Base-by-base conservation (phyloP, 1,140 invertebrate genomes). In the Micrasema longulum region DNA sequence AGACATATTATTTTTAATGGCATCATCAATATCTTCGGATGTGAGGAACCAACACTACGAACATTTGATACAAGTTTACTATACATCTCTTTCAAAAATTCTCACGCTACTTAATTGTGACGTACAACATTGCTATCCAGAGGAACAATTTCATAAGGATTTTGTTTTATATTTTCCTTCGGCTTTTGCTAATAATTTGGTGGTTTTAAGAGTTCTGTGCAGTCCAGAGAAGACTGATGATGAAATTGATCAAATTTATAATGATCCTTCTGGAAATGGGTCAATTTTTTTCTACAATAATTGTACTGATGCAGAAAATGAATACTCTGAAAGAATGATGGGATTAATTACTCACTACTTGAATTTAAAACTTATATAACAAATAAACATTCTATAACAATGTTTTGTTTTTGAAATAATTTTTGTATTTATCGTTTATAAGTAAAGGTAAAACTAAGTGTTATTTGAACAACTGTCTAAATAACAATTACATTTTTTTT, bases 241-340 rank as follows among this genome's bases (percentile, higher is more conserved):
- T 26, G 47, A 64, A 2, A 31, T 71, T 9, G 60, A 71, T 38
- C 38, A 35, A 22, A 47, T 71, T 23, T 71, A 71, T 11, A 22
- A 64, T 3, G 22, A 64, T 43, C 41, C 55, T 1, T 36, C 16
- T 10, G 45, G 57, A 6, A 10, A 12, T 26, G 53, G 47, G 14
- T 68, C 70, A 1, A 75, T 75, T 16, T 53, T 75, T 9, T 69
- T 72, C n/a, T 75, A 71, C 14, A 71, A 75, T 62, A 68, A 75
- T 62, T 75, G 31, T 10, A 31, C 53, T 6, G 60, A 70, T 22
- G 74, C 69, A 9, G 74, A 75, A 70, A 65, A 50, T 10, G 62
- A 48, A 35, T 75, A 63, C 38, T 62, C 38, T 14, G 45, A 41
- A 16, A 72, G 35, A 67, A 70, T 72, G 16, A 75, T 67, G 18